phyloP scores from a whole-genome alignment of 2,888 invertebrate genomes.

The Leucoma salicis region DNA sequence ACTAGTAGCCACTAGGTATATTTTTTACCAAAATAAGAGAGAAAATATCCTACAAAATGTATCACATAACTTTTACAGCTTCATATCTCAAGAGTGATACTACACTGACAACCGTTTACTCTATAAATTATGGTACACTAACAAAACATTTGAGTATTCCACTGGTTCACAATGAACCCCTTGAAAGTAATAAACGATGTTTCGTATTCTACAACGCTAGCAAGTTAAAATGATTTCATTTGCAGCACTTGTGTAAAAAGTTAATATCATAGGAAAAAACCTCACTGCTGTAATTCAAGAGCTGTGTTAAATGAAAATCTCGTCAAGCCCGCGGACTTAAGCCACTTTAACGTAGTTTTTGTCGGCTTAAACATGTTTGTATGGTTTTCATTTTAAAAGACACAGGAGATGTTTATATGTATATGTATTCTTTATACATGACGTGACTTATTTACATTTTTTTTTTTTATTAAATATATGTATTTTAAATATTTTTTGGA shows the following conservation, averaged over 20 bases:
- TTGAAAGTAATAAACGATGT: slow-evolving; percentile 31
- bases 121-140: neutral
- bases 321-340: slow-evolving; percentile 42
- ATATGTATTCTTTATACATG: no score
- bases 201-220: slow-evolving; percentile 32
- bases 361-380: slow-evolving; percentile 18
- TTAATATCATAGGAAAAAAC: slow-evolving; percentile 37
- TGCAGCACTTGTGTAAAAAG: slow-evolving; percentile 30
- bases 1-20: no score
- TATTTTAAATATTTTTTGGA: no score
- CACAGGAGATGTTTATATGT: no score
- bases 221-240: slow-evolving; percentile 38
- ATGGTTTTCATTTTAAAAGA: slow-evolving; percentile 5
- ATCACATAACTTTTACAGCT: neutral
- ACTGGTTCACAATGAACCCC: slow-evolving; percentile 26
- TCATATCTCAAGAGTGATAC: neutral
- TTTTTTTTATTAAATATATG: no score
- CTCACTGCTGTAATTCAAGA: slow-evolving; percentile 44
- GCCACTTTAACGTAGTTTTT: slow-evolving; percentile 35
- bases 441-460: no score
- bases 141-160: slow-evolving; percentile 7
- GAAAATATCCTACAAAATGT: neutral
- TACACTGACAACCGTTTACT: neutral
- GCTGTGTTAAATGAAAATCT: slow-evolving; percentile 54
- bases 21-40: no score